A percentile compares a stretch with the other conserved stretches of the same genome.
These are phyloP conservation scores for Drosophila birchii DNA, from an alignment of 2,888 invertebrate genomes.

Conservation along the genomic window DNA sequence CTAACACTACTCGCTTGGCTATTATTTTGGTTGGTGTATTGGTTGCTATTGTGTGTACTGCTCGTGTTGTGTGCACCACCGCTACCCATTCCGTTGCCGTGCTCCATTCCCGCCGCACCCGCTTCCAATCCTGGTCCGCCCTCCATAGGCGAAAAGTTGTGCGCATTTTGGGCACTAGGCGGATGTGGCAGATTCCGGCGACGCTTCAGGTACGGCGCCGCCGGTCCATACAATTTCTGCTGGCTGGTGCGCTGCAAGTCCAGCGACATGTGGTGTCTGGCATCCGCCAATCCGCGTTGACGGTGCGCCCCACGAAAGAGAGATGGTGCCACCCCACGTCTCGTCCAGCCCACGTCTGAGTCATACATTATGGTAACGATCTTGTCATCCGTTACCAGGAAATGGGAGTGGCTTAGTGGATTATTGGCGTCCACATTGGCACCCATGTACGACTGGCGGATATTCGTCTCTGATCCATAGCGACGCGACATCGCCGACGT, in stretches of 20 bases:
- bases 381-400: conserved; percentile 84
- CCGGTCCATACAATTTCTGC: conserved; percentile 82
- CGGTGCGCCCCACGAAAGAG: conserved; percentile 81
- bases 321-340: conserved; percentile 83
- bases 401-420: conserved; percentile 85
- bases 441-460: conserved; percentile 84
- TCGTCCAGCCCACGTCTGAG: conserved; percentile 85
- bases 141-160: conserved; percentile 83
- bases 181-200: conserved; percentile 83
- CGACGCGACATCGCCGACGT: conserved; percentile 68
- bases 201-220: conserved; percentile 82
- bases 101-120: conserved; percentile 24
- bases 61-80: conserved; percentile 54
- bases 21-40: conserved; percentile 47
- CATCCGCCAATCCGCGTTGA: conserved; percentile 38
- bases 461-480: conserved; percentile 84
- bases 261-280: conserved; percentile 80
- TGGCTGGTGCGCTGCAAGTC: conserved; percentile 82
- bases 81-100: conserved; percentile 54
- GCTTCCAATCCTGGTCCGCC: conserved; percentile 25
- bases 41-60: conserved; percentile 44
- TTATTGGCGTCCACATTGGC: conserved; percentile 81
- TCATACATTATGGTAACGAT: conserved; percentile 85
- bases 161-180: conserved; percentile 83
- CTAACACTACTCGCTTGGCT: conserved; percentile 78